Base-by-base conservation (phyloP, 1,140 invertebrate species). In the Hydropsyche tenuis region DNA sequence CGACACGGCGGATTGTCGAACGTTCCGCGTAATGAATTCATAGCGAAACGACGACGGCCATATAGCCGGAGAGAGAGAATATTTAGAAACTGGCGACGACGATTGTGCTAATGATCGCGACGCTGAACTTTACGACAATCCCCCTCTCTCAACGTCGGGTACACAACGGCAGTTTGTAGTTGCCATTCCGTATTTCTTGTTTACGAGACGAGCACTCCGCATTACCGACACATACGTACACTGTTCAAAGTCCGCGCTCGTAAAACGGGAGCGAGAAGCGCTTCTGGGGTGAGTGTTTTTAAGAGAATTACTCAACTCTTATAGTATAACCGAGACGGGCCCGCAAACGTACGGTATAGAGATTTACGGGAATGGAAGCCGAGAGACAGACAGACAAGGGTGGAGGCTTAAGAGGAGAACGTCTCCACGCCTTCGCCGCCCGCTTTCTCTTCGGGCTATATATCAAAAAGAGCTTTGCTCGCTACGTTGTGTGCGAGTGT, bases 281-380 rank as follows among this genome's bases (percentile, higher is more conserved):
- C 43, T 4, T 18, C 65, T 20, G 46, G 62, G 60, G 56, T 27
- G 70, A 62, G 62, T 62, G 53, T 72, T 72, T 72, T 72, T 72
- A 72, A 72, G 60, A 64, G 70, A 72, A 72, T 72, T 72, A 64
- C 70, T 70, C 70, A 64, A 72, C 70, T 72, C 70, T 46, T 64
- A 62, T 43, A 70, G 69, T 43, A 64, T 72, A 63, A 62, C 70
- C 56, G 42, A 62, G 70, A 30, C 30, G 43, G 66, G 43, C 20
- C 46, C 56, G 56, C 56, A 60, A 60, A 65, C 43, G 14, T 43
- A 63, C 22, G 30, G n/a, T 25, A 25, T 63, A 65, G 63, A 43
- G 63, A 43, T 42, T 65, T 42, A 65, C 30, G 63, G 16, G 65
- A 43, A 43, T 37, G 43, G 22, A 12, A 22, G 65, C 65, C 11